Conservation (phyloP, 2,113 vertebrate genomes). For the Theristicus caerulescens region DNA sequence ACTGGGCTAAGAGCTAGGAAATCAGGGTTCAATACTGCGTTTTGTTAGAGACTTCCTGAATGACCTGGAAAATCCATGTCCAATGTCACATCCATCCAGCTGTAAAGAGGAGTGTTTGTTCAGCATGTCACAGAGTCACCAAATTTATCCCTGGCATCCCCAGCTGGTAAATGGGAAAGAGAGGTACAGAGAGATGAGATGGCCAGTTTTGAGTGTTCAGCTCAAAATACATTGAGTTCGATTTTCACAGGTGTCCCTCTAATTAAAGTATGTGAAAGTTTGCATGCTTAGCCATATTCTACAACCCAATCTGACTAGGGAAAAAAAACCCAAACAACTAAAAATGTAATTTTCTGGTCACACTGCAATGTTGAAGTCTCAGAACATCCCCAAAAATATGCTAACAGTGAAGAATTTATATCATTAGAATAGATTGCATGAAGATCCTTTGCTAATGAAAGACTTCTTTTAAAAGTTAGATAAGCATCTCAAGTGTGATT, state of each 20-base stretch:
- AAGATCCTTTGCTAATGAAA: not conserved
- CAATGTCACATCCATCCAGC: not conserved
- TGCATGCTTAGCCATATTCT: not conserved
- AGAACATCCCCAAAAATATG: not conserved
- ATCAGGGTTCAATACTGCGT: not conserved
- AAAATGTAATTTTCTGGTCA: not conserved
- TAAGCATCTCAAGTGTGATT: not conserved
- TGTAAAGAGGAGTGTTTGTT: not conserved
- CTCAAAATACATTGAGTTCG: not conserved
- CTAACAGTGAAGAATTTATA: not conserved
- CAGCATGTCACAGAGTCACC: not conserved
- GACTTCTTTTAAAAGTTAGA: not conserved
- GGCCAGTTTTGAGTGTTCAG: not conserved
- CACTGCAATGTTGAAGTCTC: not conserved
- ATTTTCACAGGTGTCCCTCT: not conserved
- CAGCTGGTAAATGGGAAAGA: not conserved
- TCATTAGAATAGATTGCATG: not conserved
- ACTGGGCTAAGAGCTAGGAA: not conserved
- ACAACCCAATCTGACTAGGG: not conserved
- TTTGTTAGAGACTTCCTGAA: not conserved
- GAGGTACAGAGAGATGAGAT: not conserved
- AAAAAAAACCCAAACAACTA: not conserved
- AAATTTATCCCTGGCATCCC: not conserved
- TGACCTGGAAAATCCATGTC: not conserved
- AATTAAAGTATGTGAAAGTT: not conserved